Evolutionary conservation across 2,888 invertebrate genomes (phyloP).

Genomic region (Celastrina argiolus): DNA sequence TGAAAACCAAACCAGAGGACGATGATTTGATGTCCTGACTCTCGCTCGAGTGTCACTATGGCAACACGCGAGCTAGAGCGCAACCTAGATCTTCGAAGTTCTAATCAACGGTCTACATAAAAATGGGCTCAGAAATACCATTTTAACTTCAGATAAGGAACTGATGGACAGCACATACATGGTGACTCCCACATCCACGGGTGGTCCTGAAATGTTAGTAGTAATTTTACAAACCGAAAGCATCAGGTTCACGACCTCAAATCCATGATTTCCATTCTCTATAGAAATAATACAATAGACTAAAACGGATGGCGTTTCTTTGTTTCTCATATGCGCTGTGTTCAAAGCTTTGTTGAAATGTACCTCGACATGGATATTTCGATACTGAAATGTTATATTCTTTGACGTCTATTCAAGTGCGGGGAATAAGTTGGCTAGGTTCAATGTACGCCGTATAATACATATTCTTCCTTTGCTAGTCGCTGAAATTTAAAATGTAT

Average conservation of each 20-base stretch:
- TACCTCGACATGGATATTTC: neutral
- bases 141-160: slow-evolving; percentile 89
- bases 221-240: neutral
- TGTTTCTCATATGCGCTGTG: neutral
- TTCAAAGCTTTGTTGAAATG: neutral
- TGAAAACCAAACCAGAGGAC: slow-evolving; percentile 57
- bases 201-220: slow-evolving; percentile 80
- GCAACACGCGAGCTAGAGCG: slow-evolving; percentile 48
- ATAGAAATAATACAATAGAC: neutral
- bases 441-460: neutral
- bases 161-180: slow-evolving; percentile 90
- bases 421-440: neutral
- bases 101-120: slow-evolving; percentile 52
- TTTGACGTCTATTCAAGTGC: slow-evolving; percentile 5
- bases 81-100: slow-evolving; percentile 45
- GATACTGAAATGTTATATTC: slow-evolving; percentile 5
- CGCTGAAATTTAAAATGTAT: neutral
- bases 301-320: slow-evolving; percentile 6
- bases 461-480: neutral
- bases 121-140: slow-evolving; percentile 78
- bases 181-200: slow-evolving; percentile 88
- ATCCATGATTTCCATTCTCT: neutral
- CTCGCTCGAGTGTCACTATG: slow-evolving; percentile 46
- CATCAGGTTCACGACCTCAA: slow-evolving; percentile 44
- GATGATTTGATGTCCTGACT: slow-evolving; percentile 40